Evolutionary conservation across 2,797 vertebrate species (phyloP).

Genomic region (Pseudotriccus pelzelni): DNA sequence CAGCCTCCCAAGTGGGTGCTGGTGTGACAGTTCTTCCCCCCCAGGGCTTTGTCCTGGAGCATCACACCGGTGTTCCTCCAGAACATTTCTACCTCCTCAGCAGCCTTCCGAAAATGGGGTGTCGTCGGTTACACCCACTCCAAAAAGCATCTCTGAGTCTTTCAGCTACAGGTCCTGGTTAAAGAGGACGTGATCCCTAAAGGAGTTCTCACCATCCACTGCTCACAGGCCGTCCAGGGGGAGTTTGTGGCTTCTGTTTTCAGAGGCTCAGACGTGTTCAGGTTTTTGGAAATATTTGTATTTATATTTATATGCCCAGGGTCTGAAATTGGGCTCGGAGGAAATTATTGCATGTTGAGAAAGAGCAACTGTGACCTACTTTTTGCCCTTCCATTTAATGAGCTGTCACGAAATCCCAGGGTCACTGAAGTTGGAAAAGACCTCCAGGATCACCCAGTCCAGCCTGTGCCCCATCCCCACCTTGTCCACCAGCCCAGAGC

Average conservation of each 20-base stretch:
- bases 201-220: too few species aligned
- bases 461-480: not conserved
- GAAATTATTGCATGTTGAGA: not conserved
- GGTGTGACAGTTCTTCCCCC: not conserved
- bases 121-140: not conserved
- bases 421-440: not conserved
- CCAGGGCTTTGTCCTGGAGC: not conserved
- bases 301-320: not conserved
- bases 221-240: fast-evolving
- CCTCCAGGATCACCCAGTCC: fast-evolving
- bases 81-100: not conserved
- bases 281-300: not conserved
- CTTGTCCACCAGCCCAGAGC: not conserved
- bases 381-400: not conserved
- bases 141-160: not conserved
- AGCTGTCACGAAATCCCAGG: not conserved
- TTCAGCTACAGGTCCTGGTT: not conserved
- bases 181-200: fast-evolving
- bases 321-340: not conserved
- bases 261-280: not conserved
- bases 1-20: fast-evolving
- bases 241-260: not conserved
- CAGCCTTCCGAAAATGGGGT: not conserved
- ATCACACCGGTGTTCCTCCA: fast-evolving
- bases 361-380: not conserved